A percentile compares a stretch with the other conserved stretches of the same genome.
Evolutionary conservation across 2,888 invertebrate species (phyloP).

Genomic region (Bursaphelenchus okinawaensis): DNA sequence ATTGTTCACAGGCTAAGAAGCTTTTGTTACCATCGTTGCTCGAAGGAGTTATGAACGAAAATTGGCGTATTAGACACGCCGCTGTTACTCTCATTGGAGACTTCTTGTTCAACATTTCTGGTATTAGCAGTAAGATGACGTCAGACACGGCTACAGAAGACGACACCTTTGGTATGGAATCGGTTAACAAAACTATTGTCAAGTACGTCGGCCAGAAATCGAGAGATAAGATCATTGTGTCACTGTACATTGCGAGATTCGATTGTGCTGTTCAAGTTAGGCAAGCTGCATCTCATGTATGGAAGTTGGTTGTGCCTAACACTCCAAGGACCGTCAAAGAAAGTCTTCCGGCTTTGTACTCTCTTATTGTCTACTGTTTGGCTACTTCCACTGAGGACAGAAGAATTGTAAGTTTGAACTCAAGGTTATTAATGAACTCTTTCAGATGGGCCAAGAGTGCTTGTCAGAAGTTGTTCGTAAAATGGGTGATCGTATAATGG

Average conservation of each 20-base stretch:
- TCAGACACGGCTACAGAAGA: slow-evolving; percentile 96
- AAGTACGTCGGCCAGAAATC: slow-evolving; percentile 79
- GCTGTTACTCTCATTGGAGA: slow-evolving; percentile 93
- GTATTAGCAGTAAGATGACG: slow-evolving; percentile 95
- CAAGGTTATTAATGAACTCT: neutral
- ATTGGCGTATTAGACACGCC: slow-evolving; percentile 89
- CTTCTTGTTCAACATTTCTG: slow-evolving; percentile 87
- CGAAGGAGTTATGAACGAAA: slow-evolving; percentile 87
- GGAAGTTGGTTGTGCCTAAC: slow-evolving; percentile 98
- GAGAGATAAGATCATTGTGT: slow-evolving; percentile 84
- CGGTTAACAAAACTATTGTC: slow-evolving; percentile 84
- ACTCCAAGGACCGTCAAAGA: slow-evolving; percentile 91
- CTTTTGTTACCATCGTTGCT: slow-evolving; percentile 79
- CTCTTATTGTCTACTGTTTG: slow-evolving; percentile 65
- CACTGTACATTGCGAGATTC: slow-evolving; percentile 79
- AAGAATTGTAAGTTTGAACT: slow-evolving; percentile 16
- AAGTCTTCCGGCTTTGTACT: slow-evolving; percentile 72
- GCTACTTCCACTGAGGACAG: slow-evolving; percentile 34
- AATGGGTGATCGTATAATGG: slow-evolving; percentile 90
- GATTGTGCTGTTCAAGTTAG: slow-evolving; percentile 25
- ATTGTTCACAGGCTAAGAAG: slow-evolving; percentile 69
- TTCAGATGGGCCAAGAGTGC: slow-evolving; percentile 84
- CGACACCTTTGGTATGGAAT: slow-evolving; percentile 96
- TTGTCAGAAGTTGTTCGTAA: slow-evolving; percentile 93
- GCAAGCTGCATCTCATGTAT: slow-evolving; percentile 90